Evolutionary conservation across 2,113 vertebrate species (phyloP).

Genomic region (Hassar affinis): DNA sequence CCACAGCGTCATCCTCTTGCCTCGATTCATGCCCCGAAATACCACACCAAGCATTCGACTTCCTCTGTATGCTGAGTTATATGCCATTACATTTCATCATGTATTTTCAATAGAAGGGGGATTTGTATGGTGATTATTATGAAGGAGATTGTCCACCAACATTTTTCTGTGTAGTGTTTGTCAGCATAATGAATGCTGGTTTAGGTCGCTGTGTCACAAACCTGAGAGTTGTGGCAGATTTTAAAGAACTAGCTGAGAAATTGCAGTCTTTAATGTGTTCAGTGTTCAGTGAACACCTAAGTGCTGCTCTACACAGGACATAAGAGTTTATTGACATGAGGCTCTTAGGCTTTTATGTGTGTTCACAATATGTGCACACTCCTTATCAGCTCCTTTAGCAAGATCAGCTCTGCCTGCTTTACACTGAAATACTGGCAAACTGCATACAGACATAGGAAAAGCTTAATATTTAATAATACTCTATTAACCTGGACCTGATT

Average conservation of each 20-base stretch:
- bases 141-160: background rate
- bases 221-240: background rate
- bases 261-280: background rate
- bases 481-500: no score
- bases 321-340: background rate
- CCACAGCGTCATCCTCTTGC: background rate
- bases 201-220: background rate
- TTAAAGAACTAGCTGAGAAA: background rate
- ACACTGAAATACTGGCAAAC: background rate
- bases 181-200: background rate
- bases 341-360: background rate
- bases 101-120: background rate
- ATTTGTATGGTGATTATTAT: background rate
- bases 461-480: background rate
- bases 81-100: background rate
- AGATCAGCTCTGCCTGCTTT: background rate
- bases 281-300: no score
- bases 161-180: background rate
- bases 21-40: background rate
- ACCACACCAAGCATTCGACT: background rate
- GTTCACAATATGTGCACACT: background rate
- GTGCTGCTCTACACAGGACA: background rate
- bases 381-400: background rate
- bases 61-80: background rate
- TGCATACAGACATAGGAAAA: background rate